Evolutionary conservation across 2,888 invertebrate species (phyloP).

Genomic region (Andrena trimmerana): DNA sequence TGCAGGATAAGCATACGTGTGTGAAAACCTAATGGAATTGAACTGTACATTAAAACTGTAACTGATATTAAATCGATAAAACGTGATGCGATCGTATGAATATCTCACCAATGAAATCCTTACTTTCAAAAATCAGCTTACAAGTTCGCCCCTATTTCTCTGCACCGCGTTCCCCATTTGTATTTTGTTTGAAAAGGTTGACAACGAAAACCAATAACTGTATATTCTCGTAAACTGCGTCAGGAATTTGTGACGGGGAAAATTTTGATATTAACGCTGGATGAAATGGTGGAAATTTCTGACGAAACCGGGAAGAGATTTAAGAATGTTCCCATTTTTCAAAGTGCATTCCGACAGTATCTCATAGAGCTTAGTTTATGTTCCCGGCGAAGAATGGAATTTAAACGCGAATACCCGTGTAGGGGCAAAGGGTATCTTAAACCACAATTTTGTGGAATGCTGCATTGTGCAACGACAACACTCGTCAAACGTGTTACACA

Average conservation of each 20-base stretch:
- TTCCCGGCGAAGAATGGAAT: neutral
- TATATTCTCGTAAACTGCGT: too few species aligned
- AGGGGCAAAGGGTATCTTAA: neutral
- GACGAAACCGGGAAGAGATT: neutral
- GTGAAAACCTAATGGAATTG: constrained; percentile 47
- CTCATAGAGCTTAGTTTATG: neutral
- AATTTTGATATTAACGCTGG: neutral
- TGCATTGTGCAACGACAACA: neutral
- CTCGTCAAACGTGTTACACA: neutral
- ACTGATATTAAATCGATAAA: neutral
- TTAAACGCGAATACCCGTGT: neutral
- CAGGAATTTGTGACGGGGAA: too few species aligned
- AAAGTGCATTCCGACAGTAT: neutral
- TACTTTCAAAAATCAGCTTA: neutral
- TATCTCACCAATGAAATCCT: neutral
- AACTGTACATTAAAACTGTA: neutral
- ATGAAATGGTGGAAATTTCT: neutral
- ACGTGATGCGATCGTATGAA: neutral
- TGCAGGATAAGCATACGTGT: constrained; percentile 26
- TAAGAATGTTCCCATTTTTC: neutral
- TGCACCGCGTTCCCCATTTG: too few species aligned
- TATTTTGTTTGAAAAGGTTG: neutral
- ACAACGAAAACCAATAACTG: too few species aligned
- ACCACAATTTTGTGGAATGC: neutral
- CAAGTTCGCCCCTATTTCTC: neutral